These are phyloP conservation scores for Hemicentrotus pulcherrimus DNA, from an alignment of 35 echinoderm and acorn worm genomes.

Conservation along the genomic window DNA sequence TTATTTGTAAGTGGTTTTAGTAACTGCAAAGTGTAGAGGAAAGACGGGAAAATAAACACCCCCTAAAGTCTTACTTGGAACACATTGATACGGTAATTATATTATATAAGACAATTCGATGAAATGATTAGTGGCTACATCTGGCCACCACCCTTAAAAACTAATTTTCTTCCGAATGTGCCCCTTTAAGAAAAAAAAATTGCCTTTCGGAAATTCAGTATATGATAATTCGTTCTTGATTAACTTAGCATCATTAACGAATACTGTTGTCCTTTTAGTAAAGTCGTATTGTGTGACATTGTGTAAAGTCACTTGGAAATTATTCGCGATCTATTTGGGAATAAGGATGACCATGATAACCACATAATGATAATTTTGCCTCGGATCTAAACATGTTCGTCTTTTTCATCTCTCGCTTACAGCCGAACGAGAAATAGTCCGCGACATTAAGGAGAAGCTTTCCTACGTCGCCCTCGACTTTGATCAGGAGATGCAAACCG, in stretches of 20 bases:
- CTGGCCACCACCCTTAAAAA: no score
- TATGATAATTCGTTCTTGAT: no score
- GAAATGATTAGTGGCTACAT: no score
- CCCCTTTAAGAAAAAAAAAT: no score
- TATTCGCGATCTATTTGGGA: no score
- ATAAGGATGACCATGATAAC: no score
- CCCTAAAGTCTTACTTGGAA: background rate
- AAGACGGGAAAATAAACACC: background rate
- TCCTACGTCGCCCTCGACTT: constrained; percentile 87
- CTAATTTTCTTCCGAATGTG: no score
- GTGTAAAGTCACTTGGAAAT: no score
- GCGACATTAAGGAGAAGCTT: constrained; percentile 94
- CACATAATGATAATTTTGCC: background rate
- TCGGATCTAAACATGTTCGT: background rate
- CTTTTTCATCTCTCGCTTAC: background rate
- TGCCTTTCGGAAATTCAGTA: no score
- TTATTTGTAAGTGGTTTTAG: background rate
- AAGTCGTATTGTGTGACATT: no score
- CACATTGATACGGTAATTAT: background rate
- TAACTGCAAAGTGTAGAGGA: background rate
- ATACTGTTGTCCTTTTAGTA: no score
- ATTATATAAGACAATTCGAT: background rate
- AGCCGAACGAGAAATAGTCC: constrained; percentile 94
- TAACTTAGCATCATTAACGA: no score
- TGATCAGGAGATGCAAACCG: constrained; percentile 86